These are phyloP conservation scores for Rhyacichthys aspro DNA, from an alignment of 2,797 vertebrate species.

Conservation along the genomic window DNA sequence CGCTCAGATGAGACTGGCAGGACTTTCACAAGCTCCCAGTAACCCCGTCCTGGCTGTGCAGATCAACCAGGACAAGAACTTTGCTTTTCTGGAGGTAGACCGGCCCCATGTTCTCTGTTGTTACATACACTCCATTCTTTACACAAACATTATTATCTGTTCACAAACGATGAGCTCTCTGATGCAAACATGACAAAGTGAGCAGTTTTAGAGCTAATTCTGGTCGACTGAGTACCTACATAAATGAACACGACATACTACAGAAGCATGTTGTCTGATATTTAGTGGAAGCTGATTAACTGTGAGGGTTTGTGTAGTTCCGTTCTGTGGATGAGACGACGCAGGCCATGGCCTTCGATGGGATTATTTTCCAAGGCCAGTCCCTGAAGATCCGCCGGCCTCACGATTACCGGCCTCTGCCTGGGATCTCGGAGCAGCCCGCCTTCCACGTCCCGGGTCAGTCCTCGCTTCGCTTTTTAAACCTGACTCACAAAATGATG, in stretches of 20 bases:
- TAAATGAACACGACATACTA: too few relatives aligned
- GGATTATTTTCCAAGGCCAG: conserved; percentile 83
- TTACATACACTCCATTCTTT: too few relatives aligned
- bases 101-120: too few relatives aligned
- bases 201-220: too few relatives aligned
- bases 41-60: conserved; percentile 83
- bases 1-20: conserved; percentile 83
- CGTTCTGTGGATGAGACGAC: conserved; percentile 83
- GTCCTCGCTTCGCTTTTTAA: not conserved
- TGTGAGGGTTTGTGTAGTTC: conserved; percentile 56
- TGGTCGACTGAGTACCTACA: too few relatives aligned
- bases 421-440: conserved; percentile 81
- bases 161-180: too few relatives aligned
- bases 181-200: too few relatives aligned
- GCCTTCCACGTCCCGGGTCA: conserved; percentile 82
- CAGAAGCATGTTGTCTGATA: too few relatives aligned
- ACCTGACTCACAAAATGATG: not conserved
- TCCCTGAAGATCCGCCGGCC: conserved; percentile 81
- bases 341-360: conserved; percentile 83
- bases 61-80: conserved; percentile 85
- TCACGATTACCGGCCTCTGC: conserved; percentile 80
- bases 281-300: too few relatives aligned
- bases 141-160: too few relatives aligned
- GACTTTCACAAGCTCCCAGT: conserved; percentile 78
- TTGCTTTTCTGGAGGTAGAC: conserved; percentile 78